phyloP scores from a whole-genome alignment of 2,797 vertebrate genomes.

The Bovichtus diacanthus region DNA sequence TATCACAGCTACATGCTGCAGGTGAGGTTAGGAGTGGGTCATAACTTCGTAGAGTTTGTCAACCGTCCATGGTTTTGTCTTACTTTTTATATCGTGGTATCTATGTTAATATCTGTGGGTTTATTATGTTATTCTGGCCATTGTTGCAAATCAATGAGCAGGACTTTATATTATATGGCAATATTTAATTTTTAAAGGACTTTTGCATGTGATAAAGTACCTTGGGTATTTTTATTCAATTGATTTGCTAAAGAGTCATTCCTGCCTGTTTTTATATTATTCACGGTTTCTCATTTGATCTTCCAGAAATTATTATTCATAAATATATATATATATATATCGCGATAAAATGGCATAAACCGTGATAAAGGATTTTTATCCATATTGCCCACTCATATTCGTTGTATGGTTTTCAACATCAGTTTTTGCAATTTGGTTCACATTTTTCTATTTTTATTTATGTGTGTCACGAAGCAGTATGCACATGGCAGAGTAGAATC shows the following conservation, averaged over 20 bases:
- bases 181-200: background rate
- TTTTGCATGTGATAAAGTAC: background rate
- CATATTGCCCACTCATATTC: background rate
- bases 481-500: background rate
- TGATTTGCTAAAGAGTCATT: background rate
- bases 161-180: background rate
- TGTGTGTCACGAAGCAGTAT: background rate
- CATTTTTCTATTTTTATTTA: background rate
- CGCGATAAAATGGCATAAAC: background rate
- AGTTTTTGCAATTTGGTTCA: background rate
- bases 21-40: constrained; percentile 82
- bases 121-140: background rate
- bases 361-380: background rate
- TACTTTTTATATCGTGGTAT: background rate
- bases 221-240: background rate
- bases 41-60: background rate
- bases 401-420: background rate
- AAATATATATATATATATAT: background rate
- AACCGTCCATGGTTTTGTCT: background rate
- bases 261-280: background rate
- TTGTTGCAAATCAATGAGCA: background rate
- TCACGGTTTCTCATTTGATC: background rate
- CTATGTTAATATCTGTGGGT: background rate
- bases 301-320: background rate
- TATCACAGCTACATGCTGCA: constrained; percentile 98